Evolutionary conservation across 2,888 invertebrate genomes (phyloP).

Genomic region (Dryomyza anilis): DNA sequence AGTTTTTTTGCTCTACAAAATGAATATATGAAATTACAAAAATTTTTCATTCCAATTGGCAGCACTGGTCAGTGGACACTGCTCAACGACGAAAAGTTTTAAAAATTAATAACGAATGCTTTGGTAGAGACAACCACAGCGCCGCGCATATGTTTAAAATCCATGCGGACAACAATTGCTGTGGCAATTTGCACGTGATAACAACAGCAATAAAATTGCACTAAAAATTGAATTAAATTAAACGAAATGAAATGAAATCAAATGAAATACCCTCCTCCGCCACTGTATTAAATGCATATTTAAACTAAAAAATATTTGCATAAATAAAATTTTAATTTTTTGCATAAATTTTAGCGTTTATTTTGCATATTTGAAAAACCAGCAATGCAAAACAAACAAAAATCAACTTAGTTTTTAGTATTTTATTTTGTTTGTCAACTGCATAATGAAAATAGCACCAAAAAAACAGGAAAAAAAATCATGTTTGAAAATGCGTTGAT

Average conservation of each 20-base stretch:
- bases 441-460: too few relatives aligned
- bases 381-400: background rate
- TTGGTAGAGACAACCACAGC: background rate
- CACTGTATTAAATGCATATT: background rate
- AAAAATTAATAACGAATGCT: conserved; percentile 12
- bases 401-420: background rate
- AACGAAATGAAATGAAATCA: too few relatives aligned
- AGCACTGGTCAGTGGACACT: background rate
- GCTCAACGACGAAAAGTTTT: background rate
- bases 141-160: conserved; percentile 8
- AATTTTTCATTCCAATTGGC: conserved; percentile 9
- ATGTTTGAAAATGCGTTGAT: too few relatives aligned
- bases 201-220: background rate
- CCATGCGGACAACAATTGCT: too few relatives aligned
- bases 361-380: too few relatives aligned
- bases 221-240: conserved; percentile 11
- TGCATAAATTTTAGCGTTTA: too few relatives aligned
- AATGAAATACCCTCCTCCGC: too few relatives aligned
- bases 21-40: conserved; percentile 9
- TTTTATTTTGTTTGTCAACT: too few relatives aligned
- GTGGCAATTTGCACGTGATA: too few relatives aligned
- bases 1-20: background rate
- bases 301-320: conserved; percentile 9
- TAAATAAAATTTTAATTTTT: conserved; percentile 11
- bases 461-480: too few relatives aligned